Evolutionary conservation across 2,797 vertebrate genomes (phyloP), one percentile per base, ranked within the genome.

Genomic region (Gephyroberyx darwinii): DNA sequence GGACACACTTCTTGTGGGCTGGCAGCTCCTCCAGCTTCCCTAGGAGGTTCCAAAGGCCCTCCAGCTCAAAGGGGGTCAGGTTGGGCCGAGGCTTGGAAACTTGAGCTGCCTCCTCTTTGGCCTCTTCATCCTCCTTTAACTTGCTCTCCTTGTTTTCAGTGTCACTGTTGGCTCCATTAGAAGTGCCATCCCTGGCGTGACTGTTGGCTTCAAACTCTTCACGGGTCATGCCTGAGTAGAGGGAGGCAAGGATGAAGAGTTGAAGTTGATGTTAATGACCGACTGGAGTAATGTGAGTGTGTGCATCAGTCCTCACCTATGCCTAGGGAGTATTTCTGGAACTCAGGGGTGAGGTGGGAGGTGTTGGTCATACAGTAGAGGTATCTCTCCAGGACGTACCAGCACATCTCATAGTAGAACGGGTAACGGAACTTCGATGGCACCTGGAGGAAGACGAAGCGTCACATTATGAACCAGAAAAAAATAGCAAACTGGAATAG

Each of bases 331-430:
- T 98, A 94, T 88, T 96, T 98, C 84, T 99, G 96, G 90, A 97
- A 99, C 79, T 99, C 97, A 52, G 96, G 96, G 14, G 97, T 97
- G 66, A 99, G 94, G 78, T 98, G 95, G 2, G 96, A 99, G 59
- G 90, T 89, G 80, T 94, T 96, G 75, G 97, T 99, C 88, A 99
- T 93, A 86, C 96, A 97, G 92, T 96, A 99, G 57, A 97, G 95
- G 3, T 99, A 99, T 58, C 98, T 93, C 84, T 99, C 98, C 86
- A 99, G 90, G 78, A 96, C 98, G 0, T 99, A 99, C 98, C 97
- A 99, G 78, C 98, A 99, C 97, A 99, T 99, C 92, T 99, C 97
- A 0, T 97, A 99, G 84, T 97, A 99, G 86, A 99, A 99, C 0
- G 97, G 98, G 64, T 99, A 99, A 60, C 98, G 96, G 72, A 99